phyloP scores from a whole-genome alignment of 2,888 invertebrate species.

The Acleris emargana region DNA sequence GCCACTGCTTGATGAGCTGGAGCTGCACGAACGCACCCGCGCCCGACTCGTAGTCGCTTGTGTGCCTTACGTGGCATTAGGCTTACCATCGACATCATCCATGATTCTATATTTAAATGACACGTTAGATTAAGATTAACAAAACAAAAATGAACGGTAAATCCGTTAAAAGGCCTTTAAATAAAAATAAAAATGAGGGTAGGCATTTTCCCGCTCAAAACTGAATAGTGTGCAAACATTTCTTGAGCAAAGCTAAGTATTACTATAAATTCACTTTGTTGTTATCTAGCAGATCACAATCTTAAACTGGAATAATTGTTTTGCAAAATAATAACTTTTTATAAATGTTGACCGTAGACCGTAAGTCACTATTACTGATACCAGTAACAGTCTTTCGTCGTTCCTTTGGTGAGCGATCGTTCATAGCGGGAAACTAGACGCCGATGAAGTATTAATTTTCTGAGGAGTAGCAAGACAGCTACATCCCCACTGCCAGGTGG shows the following conservation, averaged over 20 bases:
- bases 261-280: no score
- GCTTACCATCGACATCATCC: neutral
- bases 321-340: no score
- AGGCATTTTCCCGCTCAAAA: neutral
- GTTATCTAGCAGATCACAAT: no score
- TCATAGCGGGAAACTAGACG: conserved; percentile 5
- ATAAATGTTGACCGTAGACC: no score
- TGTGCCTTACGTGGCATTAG: neutral
- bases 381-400: no score
- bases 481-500: conserved; percentile 6
- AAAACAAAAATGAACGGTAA: neutral
- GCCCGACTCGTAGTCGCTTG: neutral
- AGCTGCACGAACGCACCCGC: neutral
- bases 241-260: neutral
- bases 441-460: no score
- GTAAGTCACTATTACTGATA: no score
- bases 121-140: no score
- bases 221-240: neutral
- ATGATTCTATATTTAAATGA: neutral
- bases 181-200: neutral
- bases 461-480: no score
- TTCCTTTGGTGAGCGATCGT: neutral
- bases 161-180: neutral
- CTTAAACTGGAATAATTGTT: no score
- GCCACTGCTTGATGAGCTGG: neutral